Percentiles rank a stretch among this genome's conserved stretches.
These are phyloP conservation scores for Acrossocheilus fasciatus DNA, from an alignment of 2,797 vertebrate species.

Conservation along the genomic window DNA sequence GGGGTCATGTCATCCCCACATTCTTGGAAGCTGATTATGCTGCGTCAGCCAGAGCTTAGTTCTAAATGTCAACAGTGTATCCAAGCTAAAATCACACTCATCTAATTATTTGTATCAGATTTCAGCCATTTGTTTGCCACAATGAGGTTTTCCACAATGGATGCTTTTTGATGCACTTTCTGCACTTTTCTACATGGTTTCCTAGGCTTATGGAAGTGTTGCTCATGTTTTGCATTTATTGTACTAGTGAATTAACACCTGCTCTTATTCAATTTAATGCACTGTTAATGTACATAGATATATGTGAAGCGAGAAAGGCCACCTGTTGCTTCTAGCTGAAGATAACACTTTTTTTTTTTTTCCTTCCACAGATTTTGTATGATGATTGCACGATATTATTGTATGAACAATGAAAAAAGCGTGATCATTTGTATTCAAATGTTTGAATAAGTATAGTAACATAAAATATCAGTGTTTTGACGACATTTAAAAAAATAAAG, in stretches of 20 bases:
- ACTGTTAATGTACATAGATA: conserved; percentile 1
- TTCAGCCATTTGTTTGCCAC: conserved; percentile 7
- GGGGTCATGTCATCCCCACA: not conserved
- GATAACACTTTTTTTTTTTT: not conserved
- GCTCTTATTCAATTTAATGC: not conserved
- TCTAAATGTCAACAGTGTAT: conserved; percentile 26
- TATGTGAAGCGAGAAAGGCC: not conserved
- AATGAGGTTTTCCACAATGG: not conserved
- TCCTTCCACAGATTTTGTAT: not conserved
- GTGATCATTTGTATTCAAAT: not conserved
- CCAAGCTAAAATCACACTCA: conserved; percentile 23
- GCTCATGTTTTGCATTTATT: not conserved
- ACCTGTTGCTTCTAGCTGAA: not conserved
- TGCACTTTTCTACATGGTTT: not conserved
- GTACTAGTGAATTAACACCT: not conserved
- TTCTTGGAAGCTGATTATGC: conserved; percentile 3
- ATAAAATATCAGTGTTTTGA: not conserved
- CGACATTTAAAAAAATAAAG: not conserved
- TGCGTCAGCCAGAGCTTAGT: not conserved
- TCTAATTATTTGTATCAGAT: not conserved
- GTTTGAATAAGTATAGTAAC: not conserved
- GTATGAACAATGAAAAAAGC: not conserved
- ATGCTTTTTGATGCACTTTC: not conserved
- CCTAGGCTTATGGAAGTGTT: not conserved
- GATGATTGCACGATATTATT: no score